Conservation (phyloP, 2,888 invertebrate species). For the Sericinus montela region DNA sequence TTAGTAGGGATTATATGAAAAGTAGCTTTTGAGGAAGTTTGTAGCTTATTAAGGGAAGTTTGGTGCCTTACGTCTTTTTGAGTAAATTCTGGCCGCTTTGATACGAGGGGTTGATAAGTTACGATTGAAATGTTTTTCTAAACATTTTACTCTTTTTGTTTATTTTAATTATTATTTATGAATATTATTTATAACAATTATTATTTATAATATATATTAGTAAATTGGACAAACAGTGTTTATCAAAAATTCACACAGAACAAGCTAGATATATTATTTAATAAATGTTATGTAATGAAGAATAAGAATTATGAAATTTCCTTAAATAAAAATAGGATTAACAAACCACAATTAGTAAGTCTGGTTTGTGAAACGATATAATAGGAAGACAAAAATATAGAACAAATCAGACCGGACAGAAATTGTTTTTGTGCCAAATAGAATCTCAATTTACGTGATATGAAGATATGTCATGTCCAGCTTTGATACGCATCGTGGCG, state of each 20-base stretch:
- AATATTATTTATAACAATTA: too few species aligned
- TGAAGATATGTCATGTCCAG: constrained; percentile 20
- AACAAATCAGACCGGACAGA: neutral
- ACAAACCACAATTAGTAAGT: too few species aligned
- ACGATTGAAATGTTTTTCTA: constrained; percentile 42
- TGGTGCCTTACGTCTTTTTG: constrained; percentile 62
- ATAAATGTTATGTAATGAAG: too few species aligned
- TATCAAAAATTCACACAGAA: too few species aligned
- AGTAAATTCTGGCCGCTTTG: constrained; percentile 59
- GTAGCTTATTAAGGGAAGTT: constrained; percentile 71
- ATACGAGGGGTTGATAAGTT: constrained; percentile 43
- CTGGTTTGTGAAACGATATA: too few species aligned
- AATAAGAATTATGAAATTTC: too few species aligned
- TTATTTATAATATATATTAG: too few species aligned
- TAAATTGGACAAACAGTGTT: too few species aligned
- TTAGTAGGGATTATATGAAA: constrained; percentile 69
- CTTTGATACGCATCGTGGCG: constrained; percentile 26
- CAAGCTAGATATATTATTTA: too few species aligned
- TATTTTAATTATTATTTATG: too few species aligned
- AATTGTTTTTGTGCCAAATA: constrained; percentile 13
- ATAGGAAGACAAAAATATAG: neutral
- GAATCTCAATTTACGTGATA: constrained; percentile 8
- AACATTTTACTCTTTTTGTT: constrained; percentile 1
- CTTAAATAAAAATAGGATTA: too few species aligned
- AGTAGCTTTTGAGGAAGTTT: constrained; percentile 49